Evolutionary conservation across 1,140 invertebrate genomes (phyloP), one percentile per base, ranked within the genome.

Genomic region (Drosophila cardini): DNA sequence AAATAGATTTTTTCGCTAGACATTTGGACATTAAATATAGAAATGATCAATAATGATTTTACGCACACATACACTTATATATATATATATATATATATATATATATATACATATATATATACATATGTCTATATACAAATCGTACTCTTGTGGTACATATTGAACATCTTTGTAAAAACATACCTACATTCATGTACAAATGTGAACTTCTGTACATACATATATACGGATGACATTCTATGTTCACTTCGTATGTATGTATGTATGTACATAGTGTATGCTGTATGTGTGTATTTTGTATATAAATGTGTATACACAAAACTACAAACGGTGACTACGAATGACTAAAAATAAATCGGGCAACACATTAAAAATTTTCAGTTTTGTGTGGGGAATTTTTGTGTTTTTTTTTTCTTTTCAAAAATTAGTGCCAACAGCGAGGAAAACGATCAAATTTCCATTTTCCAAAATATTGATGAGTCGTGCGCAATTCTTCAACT

Each of bases 331-430:
- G 79, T 86, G 82, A 87, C 78, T 87, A 63, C 64, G 34, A 76
- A 67, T 34, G 43, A 62, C 82, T 86, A 86, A 82, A 86, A 86
- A 86, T 86, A 86, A 76, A 87, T 61, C 16, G 57, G 50, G 50
- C 77, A 87, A 70, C 77, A 87, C 78, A 84, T 63, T 87, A 61
- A 64, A 70, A 78, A 76, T 70, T 48, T 73, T 87, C 48, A 21
- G 43, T 60, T 60, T 69, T 56, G 16, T 50, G 50, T 67, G 43
- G 11, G 61, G 18, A 42, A 65, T 58, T 71, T 71, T 62, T 40
- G 10, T 48, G 26, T 48, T 52, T 62, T 75, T 46, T 46, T 74
- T 78, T 81, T 85, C 82, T 72, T 82, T 87, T 76, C 67, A 71
- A 82, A 67, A 46, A 61, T 78, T 78, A 58, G 72, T 78, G 65